Base-by-base conservation (phyloP, 2,888 invertebrate species). In the Nysson spinosus region DNA sequence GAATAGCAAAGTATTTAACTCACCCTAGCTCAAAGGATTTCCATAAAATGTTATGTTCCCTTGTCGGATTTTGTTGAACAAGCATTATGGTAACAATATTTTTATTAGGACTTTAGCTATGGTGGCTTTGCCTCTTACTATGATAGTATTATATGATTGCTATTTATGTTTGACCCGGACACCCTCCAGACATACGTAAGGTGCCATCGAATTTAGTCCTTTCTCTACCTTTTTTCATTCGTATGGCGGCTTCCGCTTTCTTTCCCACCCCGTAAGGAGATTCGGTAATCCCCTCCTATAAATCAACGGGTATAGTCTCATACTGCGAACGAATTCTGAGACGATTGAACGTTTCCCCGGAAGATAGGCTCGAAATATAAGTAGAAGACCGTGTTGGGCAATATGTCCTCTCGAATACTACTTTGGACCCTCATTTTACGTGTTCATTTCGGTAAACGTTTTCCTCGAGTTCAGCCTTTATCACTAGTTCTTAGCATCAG, bases 231-330 rank as follows among this genome's bases (percentile, higher is more conserved):
- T 52, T 37, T 47, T 50, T 49, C 42, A 35, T 44, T 61, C 44
- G 28, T 35, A 20, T 44, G 34, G 43, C 34, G 11, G 11, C 30
- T 39, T 52, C 50, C 39, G 60, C 51, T 39, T 57, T 58, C 60
- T 52, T 57, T 51, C 44, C 37, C 14, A 34, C 28, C 40, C 28
- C 43, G 56, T 64, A 58, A 62, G 42, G 28, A 34, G 43, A 14
- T 50, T 24, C 57, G 50, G 51, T 69, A 70, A 71, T 72, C 67
- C 69, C 51, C 69, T 65, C 51, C 69, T 71, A 79, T 77, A 77
- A 79, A 77, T 79, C 78, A 74, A 56, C 63, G 57, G 62, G 52
- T 60, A 72, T 78, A 77, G 77, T 78, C 72, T 75, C 58, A 68
- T 46, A 49, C 28, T 52, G 42, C 61, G 65, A 64, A 65, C 61